Base-by-base conservation (phyloP, 2,113 vertebrate genomes). In the Periophthalmodon schlosseri region DNA sequence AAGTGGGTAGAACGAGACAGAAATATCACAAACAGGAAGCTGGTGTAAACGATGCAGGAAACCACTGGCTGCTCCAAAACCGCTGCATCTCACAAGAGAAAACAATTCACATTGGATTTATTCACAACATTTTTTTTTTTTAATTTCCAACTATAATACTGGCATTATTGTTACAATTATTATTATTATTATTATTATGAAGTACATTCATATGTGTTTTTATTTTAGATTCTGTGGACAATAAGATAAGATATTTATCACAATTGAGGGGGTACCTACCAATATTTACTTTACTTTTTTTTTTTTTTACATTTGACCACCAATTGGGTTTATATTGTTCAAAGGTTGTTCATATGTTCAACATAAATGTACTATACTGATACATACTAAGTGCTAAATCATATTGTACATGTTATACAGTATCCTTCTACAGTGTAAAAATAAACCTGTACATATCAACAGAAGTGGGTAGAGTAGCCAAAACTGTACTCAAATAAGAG, bases 1-100 rank as follows among this genome's bases (percentile, higher is more conserved):
- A n/a, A 34, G 16, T 4, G 50, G 34, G 28, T 16, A 70, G 23
- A 61, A 23, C 24, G 36, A 23, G 79, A 84, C 86, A 87, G 84
- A 93, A 92, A 93, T 92, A 91, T 89, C 78, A 91, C 85, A 89
- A 91, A 92, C 91, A 93, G 93, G 91, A 93, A 88, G 82, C 67
- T 77, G 83, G 83, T 88, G 78, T 86, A 80, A 89, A 90, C 85
- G 80, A n/a, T 18, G 76, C 74, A 88, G 84, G 74, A 76, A 83
- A 83, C 82, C 74, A 70, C 76, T 47, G 88, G 76, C 73, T 84
- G 63, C 83, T 69, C 77, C 76, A 9, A 34, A 33, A 63, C 60
- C 24, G 3, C 60, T 18, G 15, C 60, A 34, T 34, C 24, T n/a
- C 15, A 64, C 1, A 7, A 21, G 20, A 21, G 20, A 56, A 56